A percentile compares a stretch with the other conserved stretches of the same genome.
Conservation (phyloP, 1,140 invertebrate genomes). For the Stegodyphus mimosarum region DNA sequence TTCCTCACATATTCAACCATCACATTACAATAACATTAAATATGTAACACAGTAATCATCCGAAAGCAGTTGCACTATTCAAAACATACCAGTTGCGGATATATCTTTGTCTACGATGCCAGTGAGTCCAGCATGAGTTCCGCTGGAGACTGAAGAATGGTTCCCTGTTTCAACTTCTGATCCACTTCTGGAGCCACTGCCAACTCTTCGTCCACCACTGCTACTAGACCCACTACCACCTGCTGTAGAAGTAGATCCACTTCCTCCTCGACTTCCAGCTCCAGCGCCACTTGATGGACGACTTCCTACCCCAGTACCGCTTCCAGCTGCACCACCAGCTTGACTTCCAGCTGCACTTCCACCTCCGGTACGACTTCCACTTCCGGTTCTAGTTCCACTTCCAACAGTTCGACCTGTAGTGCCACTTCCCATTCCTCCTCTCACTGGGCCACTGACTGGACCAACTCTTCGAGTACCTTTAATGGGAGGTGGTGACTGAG, state of each 20-base stretch:
- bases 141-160: background rate
- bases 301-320: background rate
- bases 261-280: background rate
- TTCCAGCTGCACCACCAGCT: background rate
- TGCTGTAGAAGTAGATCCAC: background rate
- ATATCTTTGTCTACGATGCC: slow-evolving; percentile 56
- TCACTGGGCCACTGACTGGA: background rate
- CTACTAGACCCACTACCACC: background rate
- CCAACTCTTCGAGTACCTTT: background rate
- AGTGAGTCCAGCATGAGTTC: slow-evolving; percentile 27
- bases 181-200: background rate
- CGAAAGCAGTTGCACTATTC: background rate
- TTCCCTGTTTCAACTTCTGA: background rate
- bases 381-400: background rate
- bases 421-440: background rate
- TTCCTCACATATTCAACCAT: no score
- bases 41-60: no score
- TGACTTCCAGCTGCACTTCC: background rate
- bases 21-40: no score
- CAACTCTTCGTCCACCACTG: background rate
- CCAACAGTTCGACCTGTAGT: background rate
- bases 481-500: background rate
- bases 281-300: background rate
- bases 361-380: background rate
- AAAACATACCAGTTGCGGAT: slow-evolving; percentile 50